Evolutionary conservation across 64 coral and sea anemone genomes (phyloP), one percentile per base, ranked within the genome.

Genomic region (Anthopleura sola): DNA sequence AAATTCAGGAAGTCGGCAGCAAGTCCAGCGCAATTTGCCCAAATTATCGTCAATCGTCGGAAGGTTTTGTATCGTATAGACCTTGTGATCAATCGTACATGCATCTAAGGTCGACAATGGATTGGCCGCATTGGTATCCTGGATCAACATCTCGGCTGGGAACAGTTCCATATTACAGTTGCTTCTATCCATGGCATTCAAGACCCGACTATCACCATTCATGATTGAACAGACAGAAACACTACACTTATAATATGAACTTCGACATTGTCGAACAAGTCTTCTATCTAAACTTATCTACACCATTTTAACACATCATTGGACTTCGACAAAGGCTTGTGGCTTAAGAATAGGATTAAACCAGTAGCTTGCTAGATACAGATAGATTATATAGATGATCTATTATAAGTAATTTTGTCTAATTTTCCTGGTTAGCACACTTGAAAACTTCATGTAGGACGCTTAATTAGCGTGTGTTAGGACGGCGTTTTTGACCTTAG

Each of bases 111-210:
- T 84, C 89, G 20, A 75, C 75, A 36, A 78, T 91, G 15, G 89
- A 91, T 5, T 86, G 82, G 60, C 86, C 89, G 6, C 89, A 86
- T 79, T 91, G 89, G 89, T 82, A 91, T 82, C 62, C 83, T 15
- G 37, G 83, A 44, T 53, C 89, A 24, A 20, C 89, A 1, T 44
- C 89, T 20, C 71, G 89, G 16, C n/a, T 91, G 6, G 89, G 71
- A 14, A 32, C 89, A 2, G 83, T 90, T 21, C 83, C 89, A 29
- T 86, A 91, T 36, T 91, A 85, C 64, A 82, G 89, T 17, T 60
- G 89, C 23, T 68, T 91, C 34, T 91, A 91, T 50, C 89, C 89
- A 0, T 91, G 89, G 89, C 84, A 91, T 76, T 58, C 89, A 24
- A 19, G 82, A 83, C 82, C 82, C 5, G 82, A 83, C 12, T 83